These are phyloP conservation scores for Herpailurus yagouaroundi DNA, from an alignment of 2,113 vertebrate genomes.

Conservation along the genomic window DNA sequence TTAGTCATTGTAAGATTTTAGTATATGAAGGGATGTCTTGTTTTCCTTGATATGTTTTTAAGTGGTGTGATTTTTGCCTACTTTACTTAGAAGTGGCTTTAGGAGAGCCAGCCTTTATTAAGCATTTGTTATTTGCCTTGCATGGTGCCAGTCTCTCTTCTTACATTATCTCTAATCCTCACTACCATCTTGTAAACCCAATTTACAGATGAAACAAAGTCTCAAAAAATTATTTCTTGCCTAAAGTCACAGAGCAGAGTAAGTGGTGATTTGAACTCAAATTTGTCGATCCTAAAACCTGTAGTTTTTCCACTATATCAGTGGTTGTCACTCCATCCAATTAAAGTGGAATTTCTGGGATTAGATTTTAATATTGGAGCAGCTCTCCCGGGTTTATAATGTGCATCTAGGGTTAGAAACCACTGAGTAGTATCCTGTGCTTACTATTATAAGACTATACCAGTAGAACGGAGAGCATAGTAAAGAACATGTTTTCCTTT, in stretches of 20 bases:
- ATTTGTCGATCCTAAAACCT: neutral
- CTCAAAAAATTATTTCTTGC: neutral
- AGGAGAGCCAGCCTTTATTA: neutral
- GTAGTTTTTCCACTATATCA: neutral
- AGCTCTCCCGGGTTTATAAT: neutral
- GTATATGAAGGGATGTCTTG: neutral
- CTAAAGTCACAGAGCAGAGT: neutral
- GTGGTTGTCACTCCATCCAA: neutral
- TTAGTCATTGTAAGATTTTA: conserved; percentile 5
- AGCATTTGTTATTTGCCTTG: neutral
- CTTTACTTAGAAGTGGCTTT: neutral
- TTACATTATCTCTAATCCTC: neutral
- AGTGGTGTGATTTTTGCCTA: neutral
- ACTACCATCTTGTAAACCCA: neutral
- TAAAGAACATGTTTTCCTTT: conserved; percentile 19
- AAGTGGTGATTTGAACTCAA: neutral
- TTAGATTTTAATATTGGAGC: neutral
- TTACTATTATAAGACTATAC: neutral
- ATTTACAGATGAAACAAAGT: neutral
- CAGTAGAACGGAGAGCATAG: neutral
- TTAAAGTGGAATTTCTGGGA: neutral
- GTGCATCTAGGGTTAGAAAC: neutral
- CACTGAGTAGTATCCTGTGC: neutral
- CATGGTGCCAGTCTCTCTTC: neutral
- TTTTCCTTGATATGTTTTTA: neutral